Conservation (phyloP, 2,797 vertebrate genomes). For the Pantherophis alleghaniensis region DNA sequence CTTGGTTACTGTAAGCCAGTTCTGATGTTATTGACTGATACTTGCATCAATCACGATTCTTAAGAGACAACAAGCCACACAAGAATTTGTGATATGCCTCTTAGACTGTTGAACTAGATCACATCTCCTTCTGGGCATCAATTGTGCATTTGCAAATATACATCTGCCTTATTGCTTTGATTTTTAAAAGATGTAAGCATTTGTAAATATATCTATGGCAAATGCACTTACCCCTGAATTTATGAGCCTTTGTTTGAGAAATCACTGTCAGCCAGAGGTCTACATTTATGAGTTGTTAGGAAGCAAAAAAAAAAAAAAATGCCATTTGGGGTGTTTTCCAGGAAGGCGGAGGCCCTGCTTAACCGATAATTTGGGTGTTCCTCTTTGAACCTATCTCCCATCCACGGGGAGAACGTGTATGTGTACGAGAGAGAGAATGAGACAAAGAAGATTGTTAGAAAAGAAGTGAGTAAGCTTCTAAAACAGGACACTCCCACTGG, state of each 20-base stretch:
- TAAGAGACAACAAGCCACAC: not conserved
- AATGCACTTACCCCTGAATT: not conserved
- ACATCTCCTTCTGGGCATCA: not conserved
- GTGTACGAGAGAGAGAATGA: not conserved
- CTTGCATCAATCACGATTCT: not conserved
- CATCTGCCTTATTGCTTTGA: not conserved
- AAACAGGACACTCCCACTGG: constrained; percentile 49
- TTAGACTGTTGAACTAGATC: not conserved
- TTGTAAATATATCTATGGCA: not conserved
- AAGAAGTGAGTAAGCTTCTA: constrained; percentile 59
- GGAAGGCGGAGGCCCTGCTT: not conserved
- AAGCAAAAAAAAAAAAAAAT: not conserved
- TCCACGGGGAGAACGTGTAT: not conserved
- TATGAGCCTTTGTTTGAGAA: too few relatives aligned
- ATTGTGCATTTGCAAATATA: not conserved
- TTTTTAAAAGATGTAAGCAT: not conserved
- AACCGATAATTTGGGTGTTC: not conserved
- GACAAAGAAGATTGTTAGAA: constrained; percentile 47
- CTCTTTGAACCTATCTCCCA: not conserved
- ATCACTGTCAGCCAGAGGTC: not conserved
- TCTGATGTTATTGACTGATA: not conserved
- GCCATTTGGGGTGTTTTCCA: rapidly evolving
- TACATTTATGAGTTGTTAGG: not conserved
- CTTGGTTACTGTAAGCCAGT: not conserved
- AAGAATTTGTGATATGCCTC: not conserved